These are phyloP conservation scores for Rotaria socialis DNA, from an alignment of 2,888 invertebrate species.

Conservation along the genomic window DNA sequence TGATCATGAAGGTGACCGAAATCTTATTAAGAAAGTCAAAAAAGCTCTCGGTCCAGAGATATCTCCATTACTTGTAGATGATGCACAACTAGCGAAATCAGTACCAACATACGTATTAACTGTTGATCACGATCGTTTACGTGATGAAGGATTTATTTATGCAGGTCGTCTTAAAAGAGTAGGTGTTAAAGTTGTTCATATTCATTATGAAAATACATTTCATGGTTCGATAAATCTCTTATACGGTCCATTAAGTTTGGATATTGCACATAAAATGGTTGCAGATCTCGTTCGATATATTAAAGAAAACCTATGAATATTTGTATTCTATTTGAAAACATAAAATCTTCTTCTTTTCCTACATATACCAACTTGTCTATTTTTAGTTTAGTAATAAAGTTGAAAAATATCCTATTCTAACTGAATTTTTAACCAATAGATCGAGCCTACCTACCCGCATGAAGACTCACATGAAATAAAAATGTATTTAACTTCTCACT, in stretches of 20 bases:
- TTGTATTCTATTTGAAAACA: no score
- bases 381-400: no score
- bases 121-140: constrained; percentile 39
- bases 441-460: no score
- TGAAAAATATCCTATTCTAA: no score
- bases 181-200: constrained; percentile 26
- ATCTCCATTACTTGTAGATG: constrained; percentile 26
- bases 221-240: neutral
- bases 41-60: neutral
- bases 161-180: constrained; percentile 16
- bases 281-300: neutral
- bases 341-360: no score
- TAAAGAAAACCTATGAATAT: neutral
- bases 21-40: constrained; percentile 2
- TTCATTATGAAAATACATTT: constrained; percentile 39
- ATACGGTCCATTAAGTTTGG: neutral
- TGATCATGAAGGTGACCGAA: constrained; percentile 9
- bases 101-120: constrained; percentile 31
- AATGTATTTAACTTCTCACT: no score
- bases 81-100: neutral
- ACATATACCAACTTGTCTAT: no score
- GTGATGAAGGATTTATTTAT: constrained; percentile 38
- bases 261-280: neutral
- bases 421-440: no score
- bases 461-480: no score